Evolutionary conservation across 2,113 vertebrate genomes (phyloP).

Genomic region (Ploceus nigricollis): DNA sequence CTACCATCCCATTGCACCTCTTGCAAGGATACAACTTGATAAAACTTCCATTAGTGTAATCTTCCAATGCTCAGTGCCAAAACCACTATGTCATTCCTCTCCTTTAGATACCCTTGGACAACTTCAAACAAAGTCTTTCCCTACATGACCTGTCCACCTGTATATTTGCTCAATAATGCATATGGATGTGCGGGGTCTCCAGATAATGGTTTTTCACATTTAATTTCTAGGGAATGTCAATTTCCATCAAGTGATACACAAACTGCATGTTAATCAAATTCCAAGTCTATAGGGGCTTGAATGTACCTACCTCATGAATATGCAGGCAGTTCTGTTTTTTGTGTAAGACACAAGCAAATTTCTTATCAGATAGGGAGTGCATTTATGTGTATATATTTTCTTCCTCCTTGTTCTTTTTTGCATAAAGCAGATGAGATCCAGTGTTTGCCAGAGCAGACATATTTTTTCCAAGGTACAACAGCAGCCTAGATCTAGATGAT

Average conservation of each 20-base stretch:
- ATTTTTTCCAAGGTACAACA: constrained; percentile 12
- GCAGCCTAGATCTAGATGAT: neutral
- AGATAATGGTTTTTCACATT: constrained; percentile 17
- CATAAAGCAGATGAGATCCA: constrained; percentile 30
- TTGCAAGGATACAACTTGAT: neutral
- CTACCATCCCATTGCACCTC: neutral
- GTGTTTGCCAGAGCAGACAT: neutral
- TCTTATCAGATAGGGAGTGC: constrained; percentile 20
- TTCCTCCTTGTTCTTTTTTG: constrained; percentile 13
- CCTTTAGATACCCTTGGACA: neutral
- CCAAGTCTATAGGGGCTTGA: neutral
- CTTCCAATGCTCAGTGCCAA: neutral
- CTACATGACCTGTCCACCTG: neutral
- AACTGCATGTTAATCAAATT: constrained; percentile 47
- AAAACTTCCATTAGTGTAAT: neutral
- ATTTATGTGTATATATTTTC: constrained; percentile 6
- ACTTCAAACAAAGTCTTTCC: neutral
- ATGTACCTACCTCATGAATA: constrained; percentile 55
- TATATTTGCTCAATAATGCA: constrained; percentile 39
- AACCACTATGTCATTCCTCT: neutral
- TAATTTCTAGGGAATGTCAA: constrained; percentile 29
- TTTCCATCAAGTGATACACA: constrained; percentile 38
- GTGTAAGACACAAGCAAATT: constrained; percentile 26
- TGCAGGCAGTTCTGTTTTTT: constrained; percentile 20
- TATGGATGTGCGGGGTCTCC: neutral